Percentiles rank a stretch among this genome's conserved stretches.
These are phyloP conservation scores for Drosophila malerkotliana DNA, from an alignment of 1,140 invertebrate species.

Conservation along the genomic window DNA sequence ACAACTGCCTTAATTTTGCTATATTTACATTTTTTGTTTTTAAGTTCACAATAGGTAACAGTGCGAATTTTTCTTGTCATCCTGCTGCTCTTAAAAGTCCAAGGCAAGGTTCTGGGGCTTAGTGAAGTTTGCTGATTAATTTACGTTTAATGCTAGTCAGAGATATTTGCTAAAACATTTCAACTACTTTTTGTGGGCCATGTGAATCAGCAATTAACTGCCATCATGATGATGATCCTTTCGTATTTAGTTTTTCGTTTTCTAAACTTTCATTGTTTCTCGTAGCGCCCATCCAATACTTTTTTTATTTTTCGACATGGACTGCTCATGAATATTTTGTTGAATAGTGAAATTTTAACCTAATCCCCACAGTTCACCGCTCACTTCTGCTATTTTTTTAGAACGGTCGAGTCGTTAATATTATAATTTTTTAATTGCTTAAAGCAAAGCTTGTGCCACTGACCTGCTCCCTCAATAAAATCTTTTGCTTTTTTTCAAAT, in stretches of 20 bases:
- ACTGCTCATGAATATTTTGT: slow-evolving; percentile 7
- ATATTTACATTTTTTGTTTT: slow-evolving; percentile 28
- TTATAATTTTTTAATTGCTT: slow-evolving; percentile 47
- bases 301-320: not conserved
- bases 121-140: slow-evolving; percentile 29
- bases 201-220: slow-evolving; percentile 13
- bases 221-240: not conserved
- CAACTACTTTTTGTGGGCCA: slow-evolving; percentile 16
- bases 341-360: slow-evolving; percentile 16
- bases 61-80: slow-evolving; percentile 42
- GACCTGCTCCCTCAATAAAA: slow-evolving; percentile 10
- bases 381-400: not conserved
- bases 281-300: slow-evolving; percentile 9
- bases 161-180: slow-evolving; percentile 38
- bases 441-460: slow-evolving; percentile 47
- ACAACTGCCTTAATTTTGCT: slow-evolving; percentile 22
- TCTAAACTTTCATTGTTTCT: slow-evolving; percentile 22
- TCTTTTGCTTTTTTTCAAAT: slow-evolving; percentile 8
- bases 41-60: slow-evolving; percentile 60
- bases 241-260: not conserved
- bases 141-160: slow-evolving; percentile 23
- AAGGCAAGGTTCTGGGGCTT: slow-evolving; percentile 34
- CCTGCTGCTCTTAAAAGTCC: slow-evolving; percentile 26
- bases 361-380: slow-evolving; percentile 12
- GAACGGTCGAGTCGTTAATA: slow-evolving; percentile 14